These are phyloP conservation scores for Acrocera orbiculus DNA, from an alignment of 2,888 invertebrate species.

Conservation along the genomic window DNA sequence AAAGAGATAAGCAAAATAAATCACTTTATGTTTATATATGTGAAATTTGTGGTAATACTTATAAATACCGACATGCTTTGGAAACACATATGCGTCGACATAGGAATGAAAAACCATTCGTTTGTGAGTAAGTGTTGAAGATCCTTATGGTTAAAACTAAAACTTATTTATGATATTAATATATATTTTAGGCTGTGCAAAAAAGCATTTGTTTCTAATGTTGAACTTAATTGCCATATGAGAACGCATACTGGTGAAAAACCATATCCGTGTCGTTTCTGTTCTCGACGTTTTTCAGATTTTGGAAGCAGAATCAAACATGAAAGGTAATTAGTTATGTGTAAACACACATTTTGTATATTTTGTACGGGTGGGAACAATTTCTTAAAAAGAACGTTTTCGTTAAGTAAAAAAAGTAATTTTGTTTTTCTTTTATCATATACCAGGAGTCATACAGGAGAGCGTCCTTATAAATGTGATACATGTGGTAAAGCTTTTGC, in stretches of 20 bases:
- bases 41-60: constrained; percentile 29
- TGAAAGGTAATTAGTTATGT: constrained; percentile 23
- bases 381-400: too few relatives aligned
- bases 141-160: not conserved
- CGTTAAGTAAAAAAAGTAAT: too few relatives aligned
- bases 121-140: constrained; percentile 24
- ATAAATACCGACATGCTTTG: constrained; percentile 26
- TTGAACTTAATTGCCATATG: constrained; percentile 30
- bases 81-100: constrained; percentile 29
- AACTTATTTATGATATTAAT: not conserved
- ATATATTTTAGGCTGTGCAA: constrained; percentile 22
- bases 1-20: constrained; percentile 1
- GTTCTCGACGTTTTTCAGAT: constrained; percentile 29
- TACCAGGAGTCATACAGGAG: constrained; percentile 25
- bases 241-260: constrained; percentile 30
- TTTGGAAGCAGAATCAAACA: constrained; percentile 30
- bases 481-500: constrained; percentile 27
- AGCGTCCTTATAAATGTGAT: constrained; percentile 26
- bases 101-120: constrained; percentile 26
- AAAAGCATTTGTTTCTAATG: constrained; percentile 26
- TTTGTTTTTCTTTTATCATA: not conserved
- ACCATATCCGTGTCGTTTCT: constrained; percentile 28
- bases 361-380: too few relatives aligned
- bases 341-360: too few relatives aligned
- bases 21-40: too few relatives aligned